Evolutionary conservation across 2,797 vertebrate species (phyloP), one percentile per base, ranked within the genome.

Genomic region (Holocentrus rufus): DNA sequence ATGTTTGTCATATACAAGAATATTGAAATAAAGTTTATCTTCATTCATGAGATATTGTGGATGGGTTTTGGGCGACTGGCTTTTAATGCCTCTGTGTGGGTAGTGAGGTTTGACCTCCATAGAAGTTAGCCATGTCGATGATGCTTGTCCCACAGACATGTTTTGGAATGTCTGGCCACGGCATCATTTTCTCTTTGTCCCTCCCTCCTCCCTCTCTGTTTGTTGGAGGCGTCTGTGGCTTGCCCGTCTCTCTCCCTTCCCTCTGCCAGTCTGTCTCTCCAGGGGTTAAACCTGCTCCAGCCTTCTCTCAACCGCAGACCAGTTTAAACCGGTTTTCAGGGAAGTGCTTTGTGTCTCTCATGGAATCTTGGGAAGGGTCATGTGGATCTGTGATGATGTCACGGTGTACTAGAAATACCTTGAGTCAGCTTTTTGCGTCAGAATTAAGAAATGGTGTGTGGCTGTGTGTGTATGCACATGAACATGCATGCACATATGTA

Each of bases 351-450:
- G 94, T 95, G 91, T 94, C 88, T 94, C 92, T 90, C 81, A 89
- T 92, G 93, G 93, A 95, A 95, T 96, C 94, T 93, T 95, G 93
- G 94, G 94, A 96, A 94, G 91, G 94, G 95, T 96, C 94, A 96
- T 94, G 93, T 94, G 94, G 92, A 92, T 91, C 92, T 73, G 89
- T 90, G 92, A 90, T 94, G 94, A 96, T 95, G 94, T 95, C 95
- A 95, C 86, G 72, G 89, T 92, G 69, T 81, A 93, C 92, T 89
- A 93, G 91, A 93, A 91, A 93, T 92, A 91, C 92, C 81, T 85
- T 92, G 89, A 94, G 91, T 95, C 93, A 92, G 92, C 91, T 87
- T 62, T 90, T 86, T 90, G 72, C 81, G 69, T 76, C 84, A 75
- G 20, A 81, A 46, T 65, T 55, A 7, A 55, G 69, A 61, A 61